Conservation (phyloP, 1,140 invertebrate species). For the Drosophila baimaii region DNA sequence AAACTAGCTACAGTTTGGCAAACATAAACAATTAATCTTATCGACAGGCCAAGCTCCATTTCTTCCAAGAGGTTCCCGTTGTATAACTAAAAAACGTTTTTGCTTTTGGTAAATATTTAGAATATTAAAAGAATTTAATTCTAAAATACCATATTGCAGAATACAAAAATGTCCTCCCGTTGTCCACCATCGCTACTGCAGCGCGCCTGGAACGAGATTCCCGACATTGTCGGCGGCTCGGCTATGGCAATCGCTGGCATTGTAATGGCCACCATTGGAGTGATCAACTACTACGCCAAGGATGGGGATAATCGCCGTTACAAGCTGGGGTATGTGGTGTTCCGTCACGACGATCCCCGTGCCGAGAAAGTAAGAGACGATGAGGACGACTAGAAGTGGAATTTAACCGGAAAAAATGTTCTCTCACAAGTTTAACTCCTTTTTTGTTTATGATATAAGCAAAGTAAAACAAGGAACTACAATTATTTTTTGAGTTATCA, state of each 20-base stretch:
- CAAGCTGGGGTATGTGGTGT: conserved; percentile 86
- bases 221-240: conserved; percentile 86
- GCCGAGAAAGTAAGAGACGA: conserved; percentile 85
- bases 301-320: conserved; percentile 88
- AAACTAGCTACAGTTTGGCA: not conserved
- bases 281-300: conserved; percentile 86
- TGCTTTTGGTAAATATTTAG: conserved; percentile 55
- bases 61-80: conserved; percentile 8
- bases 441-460: conserved; percentile 53
- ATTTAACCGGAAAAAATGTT: conserved; percentile 7
- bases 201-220: conserved; percentile 88
- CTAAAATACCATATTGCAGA: conserved; percentile 8
- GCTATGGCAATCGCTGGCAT: conserved; percentile 85
- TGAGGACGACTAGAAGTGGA: conserved; percentile 60
- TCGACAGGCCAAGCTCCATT: not conserved
- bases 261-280: conserved; percentile 84
- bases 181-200: conserved; percentile 84
- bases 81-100: conserved; percentile 23
- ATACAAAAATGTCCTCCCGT: conserved; percentile 70
- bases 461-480: conserved; percentile 65
- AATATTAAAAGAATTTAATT: not conserved
- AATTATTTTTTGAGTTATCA: conserved; percentile 4
- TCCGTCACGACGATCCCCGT: conserved; percentile 87
- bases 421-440: conserved; percentile 29
- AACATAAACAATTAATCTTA: not conserved